Conservation (phyloP, 1,140 invertebrate species). For the Drusus annulatus region DNA sequence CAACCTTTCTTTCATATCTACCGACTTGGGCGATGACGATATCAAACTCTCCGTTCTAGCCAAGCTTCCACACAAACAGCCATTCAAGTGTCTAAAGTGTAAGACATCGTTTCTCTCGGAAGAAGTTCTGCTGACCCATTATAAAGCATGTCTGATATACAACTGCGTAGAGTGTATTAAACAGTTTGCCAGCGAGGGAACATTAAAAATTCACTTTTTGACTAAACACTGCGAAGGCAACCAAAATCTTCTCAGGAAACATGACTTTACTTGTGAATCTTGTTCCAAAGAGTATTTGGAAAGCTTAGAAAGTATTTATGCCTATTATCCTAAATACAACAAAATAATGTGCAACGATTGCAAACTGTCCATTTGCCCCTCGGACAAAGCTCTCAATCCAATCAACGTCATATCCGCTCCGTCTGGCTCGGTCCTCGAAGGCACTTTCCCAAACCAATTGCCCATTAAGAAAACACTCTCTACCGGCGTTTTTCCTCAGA, state of each 20-base stretch:
- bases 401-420: no score
- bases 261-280: slow-evolving; percentile 3
- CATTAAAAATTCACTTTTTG: slow-evolving; percentile 20
- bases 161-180: slow-evolving; percentile 9
- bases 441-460: no score
- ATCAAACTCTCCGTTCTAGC: neutral
- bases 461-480: no score
- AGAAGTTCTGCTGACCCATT: neutral
- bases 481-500: no score
- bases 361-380: neutral
- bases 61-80: neutral
- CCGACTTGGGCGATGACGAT: neutral
- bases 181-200: slow-evolving; percentile 17
- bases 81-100: neutral
- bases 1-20: neutral
- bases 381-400: no score
- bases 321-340: slow-evolving; percentile 1
- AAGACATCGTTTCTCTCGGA: neutral
- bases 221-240: slow-evolving; percentile 1
- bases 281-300: slow-evolving; percentile 13
- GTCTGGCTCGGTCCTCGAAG: no score
- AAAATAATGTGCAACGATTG: slow-evolving; percentile 18
- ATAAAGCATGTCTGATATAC: neutral
- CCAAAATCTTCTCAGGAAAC: neutral
- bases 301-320: neutral